Conservation (phyloP, 2,797 vertebrate species). For the Aplochiton taeniatus region DNA sequence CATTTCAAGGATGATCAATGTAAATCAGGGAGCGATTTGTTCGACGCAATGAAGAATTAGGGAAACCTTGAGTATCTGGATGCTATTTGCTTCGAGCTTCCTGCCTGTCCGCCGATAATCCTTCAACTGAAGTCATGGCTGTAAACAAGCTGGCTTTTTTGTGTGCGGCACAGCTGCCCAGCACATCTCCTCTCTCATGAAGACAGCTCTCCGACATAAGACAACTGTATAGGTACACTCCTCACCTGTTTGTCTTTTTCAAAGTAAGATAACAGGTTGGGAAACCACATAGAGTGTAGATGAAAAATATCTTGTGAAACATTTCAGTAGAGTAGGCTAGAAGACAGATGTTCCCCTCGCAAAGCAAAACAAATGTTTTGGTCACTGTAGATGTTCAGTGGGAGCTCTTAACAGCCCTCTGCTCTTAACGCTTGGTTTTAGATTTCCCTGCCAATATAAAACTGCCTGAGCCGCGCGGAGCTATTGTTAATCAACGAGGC, state of each 20-base stretch:
- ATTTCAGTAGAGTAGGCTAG: background rate
- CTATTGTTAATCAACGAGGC: slow-evolving; percentile 11
- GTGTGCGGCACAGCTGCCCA: no score
- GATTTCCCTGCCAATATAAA: slow-evolving; percentile 6
- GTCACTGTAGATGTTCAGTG: background rate
- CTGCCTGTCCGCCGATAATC: background rate
- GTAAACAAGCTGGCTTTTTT: background rate
- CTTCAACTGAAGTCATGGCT: background rate
- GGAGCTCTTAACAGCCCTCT: background rate
- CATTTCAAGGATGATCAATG: slow-evolving; percentile 4
- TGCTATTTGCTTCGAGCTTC: background rate
- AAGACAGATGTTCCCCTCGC: background rate
- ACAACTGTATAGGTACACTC: no score
- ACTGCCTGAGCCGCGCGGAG: background rate
- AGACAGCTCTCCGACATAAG: no score
- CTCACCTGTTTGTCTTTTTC: no score
- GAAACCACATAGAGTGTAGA: no score
- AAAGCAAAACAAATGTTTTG: background rate
- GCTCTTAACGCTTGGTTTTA: background rate
- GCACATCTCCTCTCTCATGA: no score
- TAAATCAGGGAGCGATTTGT: slow-evolving; percentile 6
- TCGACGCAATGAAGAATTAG: slow-evolving; percentile 5
- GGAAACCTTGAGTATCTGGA: slow-evolving; percentile 2
- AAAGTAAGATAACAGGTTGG: no score
- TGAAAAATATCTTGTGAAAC: background rate